Evolutionary conservation across 1,140 invertebrate genomes (phyloP), one percentile per base, ranked within the genome.

Genomic region (Kradibia gibbosae): DNA sequence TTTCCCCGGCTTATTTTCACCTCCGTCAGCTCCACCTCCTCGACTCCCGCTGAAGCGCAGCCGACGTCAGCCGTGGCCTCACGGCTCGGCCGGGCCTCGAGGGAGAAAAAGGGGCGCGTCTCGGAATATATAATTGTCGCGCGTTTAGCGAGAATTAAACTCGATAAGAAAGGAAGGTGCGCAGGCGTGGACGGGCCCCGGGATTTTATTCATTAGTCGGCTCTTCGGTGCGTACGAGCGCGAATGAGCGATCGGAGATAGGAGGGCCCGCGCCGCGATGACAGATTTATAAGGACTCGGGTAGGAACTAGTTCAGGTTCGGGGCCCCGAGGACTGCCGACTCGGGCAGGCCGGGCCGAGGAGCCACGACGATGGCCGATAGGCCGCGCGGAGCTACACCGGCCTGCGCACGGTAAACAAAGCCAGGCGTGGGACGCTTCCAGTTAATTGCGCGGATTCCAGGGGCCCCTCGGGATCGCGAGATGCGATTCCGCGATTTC

Each of bases 391-490:
- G 83, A 86, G 85, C 86, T 86, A 87, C 83, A 86, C 86, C 82
- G 85, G 82, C 77, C 82, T 55, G 73, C 83, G 84, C 55, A 71
- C 84, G 84, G 87, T 89, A 88, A 88, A 88, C 86, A 87, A 88
- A 88, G 86, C 76, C 83, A 79, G 73, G 87, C 87, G 88, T 88
- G 86, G 88, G 88, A 86, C 65, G 88, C 71, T 67, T 70, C 25
- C 70, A 25, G 77, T 89, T 89, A 88, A 89, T 89, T 89, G 87
- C 82, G 83, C 85, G 85, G 86, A 88, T 88, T 84, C 82, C 62
- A 67, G 34, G 34, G 17, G 36, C 8, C 34, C 42, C 39, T 4
- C 10, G 22, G 13, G 73, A 71, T 77, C 74, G 74, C 80, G 80
- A 82, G 80, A 81, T 81, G 73, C 50, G 62, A 77, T 77, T 72